Conservation (phyloP, 2,797 vertebrate genomes). For the Urocyon cinereoargenteus region DNA sequence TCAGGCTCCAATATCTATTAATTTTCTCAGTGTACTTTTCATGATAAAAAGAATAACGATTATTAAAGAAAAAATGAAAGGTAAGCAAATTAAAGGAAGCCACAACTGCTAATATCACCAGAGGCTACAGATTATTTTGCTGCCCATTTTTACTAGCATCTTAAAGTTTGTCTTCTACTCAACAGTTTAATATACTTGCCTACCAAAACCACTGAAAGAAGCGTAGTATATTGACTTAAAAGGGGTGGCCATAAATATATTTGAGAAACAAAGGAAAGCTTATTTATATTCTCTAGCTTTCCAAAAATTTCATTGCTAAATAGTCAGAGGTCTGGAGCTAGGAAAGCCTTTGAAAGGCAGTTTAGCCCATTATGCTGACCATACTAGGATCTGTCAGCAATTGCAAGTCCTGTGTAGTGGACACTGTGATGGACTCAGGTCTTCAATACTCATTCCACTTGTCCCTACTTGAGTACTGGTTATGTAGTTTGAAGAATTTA, state of each 20-base stretch:
- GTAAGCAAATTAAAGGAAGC: not conserved
- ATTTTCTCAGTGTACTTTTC: not conserved
- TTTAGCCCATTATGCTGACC: not conserved
- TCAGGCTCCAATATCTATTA: not conserved
- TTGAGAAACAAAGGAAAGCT: not conserved
- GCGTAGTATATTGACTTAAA: not conserved
- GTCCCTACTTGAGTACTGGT: not conserved
- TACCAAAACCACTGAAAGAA: not conserved
- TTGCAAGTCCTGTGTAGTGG: not conserved
- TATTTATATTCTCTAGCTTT: not conserved
- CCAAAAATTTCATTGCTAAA: not conserved
- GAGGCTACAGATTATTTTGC: not conserved
- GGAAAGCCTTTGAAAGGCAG: not conserved
- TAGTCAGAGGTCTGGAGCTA: not conserved
- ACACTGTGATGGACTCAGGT: not conserved
- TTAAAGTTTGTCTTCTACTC: not conserved
- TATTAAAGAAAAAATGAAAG: not conserved
- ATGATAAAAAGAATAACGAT: slow-evolving; percentile 8
- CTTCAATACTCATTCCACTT: not conserved
- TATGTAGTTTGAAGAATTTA: not conserved
- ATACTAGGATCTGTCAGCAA: not conserved
- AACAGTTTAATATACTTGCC: not conserved
- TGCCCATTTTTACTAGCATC: too few relatives aligned
- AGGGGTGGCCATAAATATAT: not conserved
- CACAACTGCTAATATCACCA: not conserved